Conservation (phyloP, 2,888 invertebrate species). For the Hesperia comma region DNA sequence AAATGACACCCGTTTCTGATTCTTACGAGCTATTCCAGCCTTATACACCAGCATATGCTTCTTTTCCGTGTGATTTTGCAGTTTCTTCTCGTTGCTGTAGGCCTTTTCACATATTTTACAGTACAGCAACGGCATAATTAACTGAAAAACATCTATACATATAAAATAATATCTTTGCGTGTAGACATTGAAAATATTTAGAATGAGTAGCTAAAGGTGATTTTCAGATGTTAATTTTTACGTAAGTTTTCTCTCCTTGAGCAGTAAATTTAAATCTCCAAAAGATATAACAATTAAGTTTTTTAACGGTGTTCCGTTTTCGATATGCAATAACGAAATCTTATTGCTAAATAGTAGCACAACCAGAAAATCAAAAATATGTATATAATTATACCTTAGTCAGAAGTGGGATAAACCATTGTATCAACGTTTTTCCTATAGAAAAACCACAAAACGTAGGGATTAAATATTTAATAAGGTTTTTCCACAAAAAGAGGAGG, state of each 20-base stretch:
- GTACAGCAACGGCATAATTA: constrained; percentile 42
- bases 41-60: constrained; percentile 67
- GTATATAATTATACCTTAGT: background rate
- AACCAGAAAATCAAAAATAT: background rate
- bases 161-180: background rate
- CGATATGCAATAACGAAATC: background rate
- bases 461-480: too few species aligned
- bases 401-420: background rate
- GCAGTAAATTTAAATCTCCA: background rate
- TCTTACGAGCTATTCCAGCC: constrained; percentile 47
- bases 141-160: constrained; percentile 17
- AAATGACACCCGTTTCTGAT: constrained; percentile 70
- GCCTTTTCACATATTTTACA: constrained; percentile 70
- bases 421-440: background rate
- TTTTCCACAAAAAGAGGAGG: too few species aligned
- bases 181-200: constrained; percentile 6
- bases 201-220: background rate
- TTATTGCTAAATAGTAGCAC: background rate
- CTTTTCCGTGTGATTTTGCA: constrained; percentile 64
- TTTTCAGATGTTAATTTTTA: background rate
- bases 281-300: background rate
- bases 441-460: too few species aligned
- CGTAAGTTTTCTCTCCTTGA: background rate
- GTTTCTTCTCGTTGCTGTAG: constrained; percentile 61
- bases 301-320: too few species aligned